Evolutionary conservation across 2,113 vertebrate species (phyloP).

Genomic region (Pseudonaja textilis): DNA sequence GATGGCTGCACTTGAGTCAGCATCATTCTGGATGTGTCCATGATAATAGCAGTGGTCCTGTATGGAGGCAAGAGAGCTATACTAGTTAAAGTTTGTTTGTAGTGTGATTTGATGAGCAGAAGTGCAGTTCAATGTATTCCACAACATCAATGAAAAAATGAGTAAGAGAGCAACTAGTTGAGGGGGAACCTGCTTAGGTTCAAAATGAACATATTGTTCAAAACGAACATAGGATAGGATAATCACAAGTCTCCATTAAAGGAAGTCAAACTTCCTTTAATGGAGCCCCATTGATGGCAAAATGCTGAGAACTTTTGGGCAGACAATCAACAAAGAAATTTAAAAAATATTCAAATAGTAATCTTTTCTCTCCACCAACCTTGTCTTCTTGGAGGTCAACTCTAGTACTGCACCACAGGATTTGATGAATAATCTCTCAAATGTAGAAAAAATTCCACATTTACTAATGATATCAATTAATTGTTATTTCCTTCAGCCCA

Average conservation of each 20-base stretch:
- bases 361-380: not conserved
- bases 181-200: not conserved
- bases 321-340: not conserved
- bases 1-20: conserved; percentile 65
- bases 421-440: not conserved
- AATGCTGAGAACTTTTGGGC: not conserved
- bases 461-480: not conserved
- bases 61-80: not conserved
- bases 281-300: not conserved
- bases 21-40: conserved; percentile 64
- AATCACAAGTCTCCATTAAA: not conserved
- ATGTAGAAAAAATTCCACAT: not conserved
- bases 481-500: not conserved
- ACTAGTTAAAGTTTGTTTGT: rapidly evolving
- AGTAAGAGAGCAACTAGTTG: not conserved
- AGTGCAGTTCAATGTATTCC: not conserved
- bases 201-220: not conserved
- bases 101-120: rapidly evolving
- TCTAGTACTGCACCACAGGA: not conserved
- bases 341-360: not conserved
- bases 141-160: no score
- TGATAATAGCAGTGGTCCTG: conserved; percentile 77
- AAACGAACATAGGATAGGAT: no score
- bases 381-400: not conserved
- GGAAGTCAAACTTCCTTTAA: no score